phyloP scores from a whole-genome alignment of 2,113 vertebrate species.

The Vulpes lagopus region DNA sequence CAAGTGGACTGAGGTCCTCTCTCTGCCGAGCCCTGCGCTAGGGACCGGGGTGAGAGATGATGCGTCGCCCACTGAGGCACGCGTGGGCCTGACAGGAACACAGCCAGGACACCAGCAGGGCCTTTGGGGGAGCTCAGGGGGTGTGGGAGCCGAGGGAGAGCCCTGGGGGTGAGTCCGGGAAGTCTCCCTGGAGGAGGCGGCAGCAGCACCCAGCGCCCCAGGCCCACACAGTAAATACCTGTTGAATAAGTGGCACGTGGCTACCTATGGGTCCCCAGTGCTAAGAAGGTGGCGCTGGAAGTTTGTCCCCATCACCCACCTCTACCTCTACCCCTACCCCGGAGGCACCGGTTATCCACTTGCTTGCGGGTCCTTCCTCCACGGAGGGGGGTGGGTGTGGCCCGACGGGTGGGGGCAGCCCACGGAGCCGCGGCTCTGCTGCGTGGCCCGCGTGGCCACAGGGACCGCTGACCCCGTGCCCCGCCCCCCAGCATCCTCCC shows the following conservation, averaged over 20 bases:
- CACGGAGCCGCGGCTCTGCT: neutral
- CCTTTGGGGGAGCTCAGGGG: no score
- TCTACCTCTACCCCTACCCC: neutral
- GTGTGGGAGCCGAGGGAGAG: neutral
- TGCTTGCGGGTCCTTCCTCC: neutral
- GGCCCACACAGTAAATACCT: neutral
- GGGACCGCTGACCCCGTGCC: neutral
- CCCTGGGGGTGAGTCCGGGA: neutral
- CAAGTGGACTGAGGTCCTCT: neutral
- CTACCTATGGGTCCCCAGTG: neutral
- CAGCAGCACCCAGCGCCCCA: neutral
- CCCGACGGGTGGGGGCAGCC: no score
- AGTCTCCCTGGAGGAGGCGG: neutral
- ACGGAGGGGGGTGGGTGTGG: fast-evolving
- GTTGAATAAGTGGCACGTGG: neutral
- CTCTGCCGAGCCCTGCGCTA: neutral
- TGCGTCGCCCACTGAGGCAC: neutral
- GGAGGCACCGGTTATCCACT: neutral
- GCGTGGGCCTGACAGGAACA: neutral
- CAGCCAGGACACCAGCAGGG: neutral
- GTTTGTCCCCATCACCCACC: no score
- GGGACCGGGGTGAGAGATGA: neutral
- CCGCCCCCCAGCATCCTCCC: conserved; percentile 93
- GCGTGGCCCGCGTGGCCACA: fast-evolving
- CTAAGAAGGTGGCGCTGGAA: neutral